Evolutionary conservation across 1,140 invertebrate genomes (phyloP).

Genomic region (Phthorimaea operculella): DNA sequence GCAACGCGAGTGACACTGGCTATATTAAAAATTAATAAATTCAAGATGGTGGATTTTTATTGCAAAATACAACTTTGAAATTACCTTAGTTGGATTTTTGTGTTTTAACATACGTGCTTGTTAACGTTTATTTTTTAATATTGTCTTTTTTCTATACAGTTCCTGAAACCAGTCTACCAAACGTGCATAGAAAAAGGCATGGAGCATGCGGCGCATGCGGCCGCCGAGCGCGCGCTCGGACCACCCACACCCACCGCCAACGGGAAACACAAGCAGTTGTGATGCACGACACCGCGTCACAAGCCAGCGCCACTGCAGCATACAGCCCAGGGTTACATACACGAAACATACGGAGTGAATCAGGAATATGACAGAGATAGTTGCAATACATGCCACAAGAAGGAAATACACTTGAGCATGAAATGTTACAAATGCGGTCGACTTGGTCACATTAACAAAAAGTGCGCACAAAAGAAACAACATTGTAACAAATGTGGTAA

Average conservation of each 20-base stretch:
- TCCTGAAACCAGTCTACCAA: slow-evolving; percentile 84
- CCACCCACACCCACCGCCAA: slow-evolving; percentile 59
- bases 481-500: too few relatives aligned
- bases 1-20: too few relatives aligned
- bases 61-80: too few relatives aligned
- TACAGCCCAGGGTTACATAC: background rate
- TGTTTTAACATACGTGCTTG: too few relatives aligned
- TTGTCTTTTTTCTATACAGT: slow-evolving; percentile 64
- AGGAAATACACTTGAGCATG: background rate
- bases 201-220: slow-evolving; percentile 79
- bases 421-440: too few relatives aligned
- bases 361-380: background rate
- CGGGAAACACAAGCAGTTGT: slow-evolving; percentile 72
- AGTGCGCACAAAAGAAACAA: too few relatives aligned
- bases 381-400: background rate
- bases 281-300: slow-evolving; percentile 39
- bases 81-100: too few relatives aligned
- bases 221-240: slow-evolving; percentile 72
- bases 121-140: too few relatives aligned
- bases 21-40: too few relatives aligned
- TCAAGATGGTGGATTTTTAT: too few relatives aligned
- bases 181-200: slow-evolving; percentile 81
- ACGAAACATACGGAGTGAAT: background rate
- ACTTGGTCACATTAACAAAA: too few relatives aligned
- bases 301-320: background rate